phyloP scores from a whole-genome alignment of 1,140 invertebrate species.

The Archivesica marissinica region DNA sequence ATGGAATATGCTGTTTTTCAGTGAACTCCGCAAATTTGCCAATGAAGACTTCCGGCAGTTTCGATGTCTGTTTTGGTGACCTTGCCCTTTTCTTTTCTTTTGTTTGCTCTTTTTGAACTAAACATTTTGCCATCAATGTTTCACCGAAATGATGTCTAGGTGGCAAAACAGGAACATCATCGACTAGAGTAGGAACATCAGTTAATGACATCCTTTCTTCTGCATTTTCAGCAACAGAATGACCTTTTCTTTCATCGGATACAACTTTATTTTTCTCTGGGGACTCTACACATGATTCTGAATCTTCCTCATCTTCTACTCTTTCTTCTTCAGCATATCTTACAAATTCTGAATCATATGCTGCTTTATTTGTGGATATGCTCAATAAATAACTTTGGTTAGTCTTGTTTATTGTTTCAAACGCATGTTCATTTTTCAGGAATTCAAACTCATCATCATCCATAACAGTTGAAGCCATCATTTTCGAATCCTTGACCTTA shows the following conservation, averaged over 20 bases:
- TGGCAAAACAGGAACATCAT: conserved; percentile 24
- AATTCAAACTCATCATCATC: conserved; percentile 42
- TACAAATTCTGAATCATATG: conserved; percentile 12
- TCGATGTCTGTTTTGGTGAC: background rate
- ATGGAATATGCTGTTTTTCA: background rate
- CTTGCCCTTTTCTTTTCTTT: no score
- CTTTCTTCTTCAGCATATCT: conserved; percentile 8
- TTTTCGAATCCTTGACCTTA: background rate
- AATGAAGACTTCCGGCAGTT: background rate
- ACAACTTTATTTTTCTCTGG: background rate
- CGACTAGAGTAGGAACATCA: background rate
- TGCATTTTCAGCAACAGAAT: background rate
- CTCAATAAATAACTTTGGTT: background rate
- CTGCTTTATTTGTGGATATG: background rate
- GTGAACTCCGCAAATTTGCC: background rate
- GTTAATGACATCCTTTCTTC: background rate
- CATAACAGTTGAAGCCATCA: conserved; percentile 9
- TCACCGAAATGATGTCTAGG: conserved; percentile 7
- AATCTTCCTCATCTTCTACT: background rate
- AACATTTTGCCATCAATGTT: no score
- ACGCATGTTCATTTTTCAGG: background rate
- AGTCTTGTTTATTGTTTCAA: background rate
- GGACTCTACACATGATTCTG: background rate
- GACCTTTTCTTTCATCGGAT: background rate
- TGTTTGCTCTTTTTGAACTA: no score